phyloP scores from a whole-genome alignment of 2,797 vertebrate species.

The Mallotus villosus region DNA sequence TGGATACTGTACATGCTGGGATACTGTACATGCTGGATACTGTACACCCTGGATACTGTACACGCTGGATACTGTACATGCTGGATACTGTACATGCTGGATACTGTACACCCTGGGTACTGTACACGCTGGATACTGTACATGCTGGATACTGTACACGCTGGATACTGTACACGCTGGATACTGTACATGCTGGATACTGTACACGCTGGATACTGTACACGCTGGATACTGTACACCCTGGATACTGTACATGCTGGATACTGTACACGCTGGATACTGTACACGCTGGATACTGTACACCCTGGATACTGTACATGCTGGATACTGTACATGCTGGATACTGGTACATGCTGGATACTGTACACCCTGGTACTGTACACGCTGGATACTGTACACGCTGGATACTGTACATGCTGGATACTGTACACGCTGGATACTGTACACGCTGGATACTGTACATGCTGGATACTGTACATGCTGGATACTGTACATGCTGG shows the following conservation, averaged over 20 bases:
- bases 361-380: no score
- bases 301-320: constrained; percentile 48
- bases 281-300: neutral
- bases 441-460: neutral
- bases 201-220: neutral
- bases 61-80: no score
- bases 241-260: constrained; percentile 23
- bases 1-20: constrained; percentile 14
- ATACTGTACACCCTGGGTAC: no score
- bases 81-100: no score
- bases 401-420: no score
- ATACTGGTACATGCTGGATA: constrained; percentile 48
- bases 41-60: constrained; percentile 24
- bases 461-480: no score
- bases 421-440: constrained; percentile 6
- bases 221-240: constrained; percentile 35
- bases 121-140: no score
- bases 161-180: neutral
- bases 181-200: constrained; percentile 45
- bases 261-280: constrained; percentile 45
- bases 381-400: no score
- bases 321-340: constrained; percentile 18
- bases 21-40: constrained; percentile 45
- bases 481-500: no score
- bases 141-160: no score